Conservation (phyloP, 2,888 invertebrate species). For the Trissonchulus latispiculum region DNA sequence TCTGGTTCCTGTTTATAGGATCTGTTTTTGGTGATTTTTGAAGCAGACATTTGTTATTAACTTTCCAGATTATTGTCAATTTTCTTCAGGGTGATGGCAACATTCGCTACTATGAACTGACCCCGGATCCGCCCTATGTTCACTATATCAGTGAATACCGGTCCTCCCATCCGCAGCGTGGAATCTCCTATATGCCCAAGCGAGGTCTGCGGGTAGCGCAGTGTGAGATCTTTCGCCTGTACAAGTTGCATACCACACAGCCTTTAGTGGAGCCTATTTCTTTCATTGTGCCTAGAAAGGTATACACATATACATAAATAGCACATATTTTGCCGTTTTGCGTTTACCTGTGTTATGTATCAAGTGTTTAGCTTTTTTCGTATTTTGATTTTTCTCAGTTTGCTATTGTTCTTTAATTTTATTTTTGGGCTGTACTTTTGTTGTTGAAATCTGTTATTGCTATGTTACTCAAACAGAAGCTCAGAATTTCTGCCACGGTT, state of each 20-base stretch:
- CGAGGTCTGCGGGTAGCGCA: conserved; percentile 84
- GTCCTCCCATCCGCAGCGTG: conserved; percentile 93
- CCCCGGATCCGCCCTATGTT: conserved; percentile 82
- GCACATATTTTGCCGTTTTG: no score
- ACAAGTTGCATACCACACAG: conserved; percentile 63
- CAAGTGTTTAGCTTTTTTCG: no score
- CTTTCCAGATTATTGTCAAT: no score
- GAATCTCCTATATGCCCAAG: conserved; percentile 83
- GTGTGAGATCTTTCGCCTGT: conserved; percentile 90
- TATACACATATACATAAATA: no score
- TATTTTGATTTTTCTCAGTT: no score
- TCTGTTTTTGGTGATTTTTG: no score
- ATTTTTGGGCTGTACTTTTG: no score
- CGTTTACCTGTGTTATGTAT: no score
- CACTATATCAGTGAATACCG: conserved; percentile 95
- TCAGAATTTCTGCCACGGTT: no score
- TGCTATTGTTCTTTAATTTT: no score
- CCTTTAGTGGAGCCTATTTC: conserved; percentile 76
- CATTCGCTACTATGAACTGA: conserved; percentile 85
- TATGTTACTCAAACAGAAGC: no score
- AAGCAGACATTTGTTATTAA: conserved; percentile 9
- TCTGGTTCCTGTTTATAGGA: background rate
- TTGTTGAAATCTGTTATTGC: no score
- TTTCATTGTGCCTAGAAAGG: conserved; percentile 95
- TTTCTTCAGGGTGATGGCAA: conserved; percentile 75